These are phyloP conservation scores for Cnemophilus loriae DNA, from an alignment of 2,113 vertebrate genomes.

Conservation along the genomic window DNA sequence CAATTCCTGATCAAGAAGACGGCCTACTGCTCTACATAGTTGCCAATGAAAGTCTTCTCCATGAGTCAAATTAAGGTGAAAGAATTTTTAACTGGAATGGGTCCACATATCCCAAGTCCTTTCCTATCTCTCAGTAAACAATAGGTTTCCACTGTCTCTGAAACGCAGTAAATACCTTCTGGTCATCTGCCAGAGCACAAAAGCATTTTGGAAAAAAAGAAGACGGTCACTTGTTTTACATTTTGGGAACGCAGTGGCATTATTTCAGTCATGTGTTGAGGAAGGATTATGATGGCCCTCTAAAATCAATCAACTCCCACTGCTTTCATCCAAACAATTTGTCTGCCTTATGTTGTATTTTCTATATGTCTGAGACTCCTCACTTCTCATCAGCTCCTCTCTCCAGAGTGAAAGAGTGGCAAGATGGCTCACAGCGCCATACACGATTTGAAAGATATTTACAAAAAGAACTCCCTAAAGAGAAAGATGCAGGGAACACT, in stretches of 20 bases:
- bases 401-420: not conserved
- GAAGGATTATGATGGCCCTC: not conserved
- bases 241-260: not conserved
- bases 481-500: not conserved
- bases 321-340: not conserved
- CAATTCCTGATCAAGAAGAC: not conserved
- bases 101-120: not conserved
- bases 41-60: not conserved
- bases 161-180: not conserved
- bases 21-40: accelerated
- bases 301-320: not conserved
- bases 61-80: not conserved
- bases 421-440: not conserved
- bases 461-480: not conserved
- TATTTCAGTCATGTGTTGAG: not conserved
- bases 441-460: not conserved
- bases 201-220: not conserved
- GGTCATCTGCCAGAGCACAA: not conserved
- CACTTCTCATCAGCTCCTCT: not conserved
- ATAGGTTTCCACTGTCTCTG: accelerated
- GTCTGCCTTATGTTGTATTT: not conserved
- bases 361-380: not conserved
- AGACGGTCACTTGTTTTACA: not conserved
- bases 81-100: not conserved
- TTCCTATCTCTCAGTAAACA: not conserved